These are phyloP conservation scores for Druon quercuslanigerum DNA, from an alignment of 1,140 invertebrate species.

Conservation along the genomic window DNA sequence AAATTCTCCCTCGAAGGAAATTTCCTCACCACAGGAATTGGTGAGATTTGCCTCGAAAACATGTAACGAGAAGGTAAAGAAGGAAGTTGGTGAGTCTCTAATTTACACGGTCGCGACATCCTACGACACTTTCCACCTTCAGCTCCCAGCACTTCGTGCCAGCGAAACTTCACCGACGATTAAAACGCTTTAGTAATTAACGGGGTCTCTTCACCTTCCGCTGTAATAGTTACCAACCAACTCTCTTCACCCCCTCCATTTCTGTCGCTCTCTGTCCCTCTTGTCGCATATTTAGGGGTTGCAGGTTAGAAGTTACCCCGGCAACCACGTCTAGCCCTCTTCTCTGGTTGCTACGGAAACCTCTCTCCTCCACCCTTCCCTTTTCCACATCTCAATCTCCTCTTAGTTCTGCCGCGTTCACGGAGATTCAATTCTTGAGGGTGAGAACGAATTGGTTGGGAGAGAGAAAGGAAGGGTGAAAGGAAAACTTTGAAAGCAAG, in stretches of 20 bases:
- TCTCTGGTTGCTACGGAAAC: conserved; percentile 61
- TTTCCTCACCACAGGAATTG: background rate
- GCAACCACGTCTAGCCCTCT: conserved; percentile 60
- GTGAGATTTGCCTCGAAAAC: conserved; percentile 3
- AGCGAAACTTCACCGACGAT: conserved; percentile 74
- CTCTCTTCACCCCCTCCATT: conserved; percentile 59
- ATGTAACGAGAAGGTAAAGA: conserved; percentile 48
- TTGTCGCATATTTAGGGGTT: conserved; percentile 55
- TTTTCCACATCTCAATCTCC: conserved; percentile 50
- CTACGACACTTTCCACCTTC: conserved; percentile 48
- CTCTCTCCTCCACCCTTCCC: conserved; percentile 30
- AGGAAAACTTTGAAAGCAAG: background rate
- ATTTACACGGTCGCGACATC: conserved; percentile 58
- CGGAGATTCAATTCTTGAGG: conserved; percentile 56
- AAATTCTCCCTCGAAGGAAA: conserved; percentile 28
- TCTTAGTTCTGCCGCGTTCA: conserved; percentile 45
- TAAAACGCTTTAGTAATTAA: conserved; percentile 76
- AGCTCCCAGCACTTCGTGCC: conserved; percentile 57
- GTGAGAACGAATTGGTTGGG: conserved; percentile 49
- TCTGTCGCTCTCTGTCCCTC: conserved; percentile 48
- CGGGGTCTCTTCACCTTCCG: conserved; percentile 68
- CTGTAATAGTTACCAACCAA: conserved; percentile 63
- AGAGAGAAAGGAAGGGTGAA: conserved; percentile 30
- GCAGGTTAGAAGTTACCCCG: conserved; percentile 60
- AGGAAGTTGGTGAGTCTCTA: conserved; percentile 61